Evolutionary conservation across 2,113 vertebrate genomes (phyloP), one percentile per base, ranked within the genome.

Genomic region (Glaucomys volans): DNA sequence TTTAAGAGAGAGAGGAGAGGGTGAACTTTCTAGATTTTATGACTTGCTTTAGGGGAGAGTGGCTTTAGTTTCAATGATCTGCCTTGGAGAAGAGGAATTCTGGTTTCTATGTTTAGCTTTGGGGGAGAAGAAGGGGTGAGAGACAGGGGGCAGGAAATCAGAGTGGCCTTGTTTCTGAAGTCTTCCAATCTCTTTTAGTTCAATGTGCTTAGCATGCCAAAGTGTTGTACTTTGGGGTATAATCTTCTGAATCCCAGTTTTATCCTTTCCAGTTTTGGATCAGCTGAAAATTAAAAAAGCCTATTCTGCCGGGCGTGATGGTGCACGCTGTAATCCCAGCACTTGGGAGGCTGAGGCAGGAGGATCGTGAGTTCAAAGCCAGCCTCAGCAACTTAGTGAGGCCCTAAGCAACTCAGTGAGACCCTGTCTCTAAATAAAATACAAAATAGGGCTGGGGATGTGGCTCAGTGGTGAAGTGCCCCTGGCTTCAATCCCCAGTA

Each of bases 211-310:
- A 40, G 8, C 67, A 54, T 37, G 32, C 35, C 32, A n/a, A 57
- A 18, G 50, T 44, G 28, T 9, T 11, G 8, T 20, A 57, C 37
- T 57, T 44, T 30, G 42, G 40, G 26, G 42, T 81, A 52, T 52
- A 18, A 74, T 81, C 59, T 52, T 77, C 24, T 57, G 44, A 89
- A 3, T 35, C 4, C 22, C 30, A 83, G 24, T 3, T 54, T 20
- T 35, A 30, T 80, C 32, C 50, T 87, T 92, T 40, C 40, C 37
- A 74, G 57, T 52, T 82, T 67, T 67, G 30, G 57, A 5, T 66
- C 67, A 94, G 28, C 1, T 88, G 14, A 94, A 94, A 64, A 95
- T 69, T 90, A 2, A 84, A 77, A 95, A 90, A 81, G n/a, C 1
- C 52, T 35, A 2, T 90, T 96, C 4, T 52, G n/a, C n/a, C n/a